These are phyloP conservation scores for Nomada fabriciana DNA, from an alignment of 2,888 invertebrate species.

Conservation along the genomic window DNA sequence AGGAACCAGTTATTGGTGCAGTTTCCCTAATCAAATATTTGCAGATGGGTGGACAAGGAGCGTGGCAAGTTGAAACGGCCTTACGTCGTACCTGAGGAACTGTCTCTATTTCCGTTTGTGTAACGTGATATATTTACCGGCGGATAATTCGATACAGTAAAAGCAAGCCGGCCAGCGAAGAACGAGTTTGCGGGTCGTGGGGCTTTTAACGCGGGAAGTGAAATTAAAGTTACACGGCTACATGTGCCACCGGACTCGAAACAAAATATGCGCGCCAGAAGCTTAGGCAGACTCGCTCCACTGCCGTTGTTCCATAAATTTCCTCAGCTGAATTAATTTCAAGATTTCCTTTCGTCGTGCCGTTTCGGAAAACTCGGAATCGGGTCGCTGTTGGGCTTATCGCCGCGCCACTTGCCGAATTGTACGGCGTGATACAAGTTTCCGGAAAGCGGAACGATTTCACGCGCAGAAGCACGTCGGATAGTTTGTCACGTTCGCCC, in stretches of 20 bases:
- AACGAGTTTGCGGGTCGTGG: background rate
- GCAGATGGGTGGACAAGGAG: too few species aligned
- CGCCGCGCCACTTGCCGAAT: background rate
- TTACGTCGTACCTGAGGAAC: background rate
- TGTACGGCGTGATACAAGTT: too few species aligned
- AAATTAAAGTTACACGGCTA: background rate
- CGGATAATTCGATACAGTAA: slow-evolving; percentile 19
- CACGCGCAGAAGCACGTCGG: background rate
- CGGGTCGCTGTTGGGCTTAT: background rate
- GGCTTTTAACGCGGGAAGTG: slow-evolving; percentile 6
- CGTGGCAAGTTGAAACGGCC: too few species aligned
- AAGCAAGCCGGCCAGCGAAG: background rate
- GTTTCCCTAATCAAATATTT: background rate
- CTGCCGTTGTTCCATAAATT: slow-evolving; percentile 5
- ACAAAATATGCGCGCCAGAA: background rate
- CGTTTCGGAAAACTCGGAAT: background rate
- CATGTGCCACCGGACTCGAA: background rate
- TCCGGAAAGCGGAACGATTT: background rate
- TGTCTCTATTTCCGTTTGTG: slow-evolving; percentile 25
- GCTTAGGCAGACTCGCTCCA: background rate
- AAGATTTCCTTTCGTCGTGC: background rate
- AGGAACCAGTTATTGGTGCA: too few species aligned
- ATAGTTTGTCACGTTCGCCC: background rate
- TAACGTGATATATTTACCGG: slow-evolving; percentile 16
- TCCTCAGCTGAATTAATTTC: slow-evolving; percentile 18